phyloP scores from a whole-genome alignment of 53 echinoderm and acorn worm species.

The Luidia sarsii region DNA sequence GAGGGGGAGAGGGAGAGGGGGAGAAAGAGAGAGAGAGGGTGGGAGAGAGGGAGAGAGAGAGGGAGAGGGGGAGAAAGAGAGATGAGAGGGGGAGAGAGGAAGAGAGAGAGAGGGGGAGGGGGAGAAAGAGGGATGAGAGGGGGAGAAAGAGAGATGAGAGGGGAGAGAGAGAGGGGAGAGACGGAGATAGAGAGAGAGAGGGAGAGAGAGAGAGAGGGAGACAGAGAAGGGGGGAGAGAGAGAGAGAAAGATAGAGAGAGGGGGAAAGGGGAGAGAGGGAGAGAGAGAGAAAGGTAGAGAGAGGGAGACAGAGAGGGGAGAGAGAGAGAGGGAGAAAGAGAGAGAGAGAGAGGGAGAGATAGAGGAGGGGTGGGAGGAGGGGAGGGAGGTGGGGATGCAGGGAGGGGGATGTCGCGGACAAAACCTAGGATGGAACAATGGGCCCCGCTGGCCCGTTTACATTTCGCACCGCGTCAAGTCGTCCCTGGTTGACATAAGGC shows the following conservation, averaged over 20 bases:
- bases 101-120: constrained; percentile 18
- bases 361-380: no score
- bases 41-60: constrained; percentile 24
- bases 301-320: constrained; percentile 2
- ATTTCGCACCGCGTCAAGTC: constrained; percentile 31
- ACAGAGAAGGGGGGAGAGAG: neutral
- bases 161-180: neutral
- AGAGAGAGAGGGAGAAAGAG: neutral
- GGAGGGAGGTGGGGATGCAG: no score
- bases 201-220: neutral
- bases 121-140: neutral
- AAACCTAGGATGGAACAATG: no score
- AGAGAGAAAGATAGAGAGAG: neutral
- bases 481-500: constrained; percentile 9
- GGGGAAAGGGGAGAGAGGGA: constrained; percentile 8
- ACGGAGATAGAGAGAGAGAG: constrained; percentile 13
- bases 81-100: no score
- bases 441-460: constrained; percentile 24
- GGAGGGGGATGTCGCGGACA: no score
- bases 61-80: no score
- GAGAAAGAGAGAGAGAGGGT: neutral
- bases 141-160: neutral
- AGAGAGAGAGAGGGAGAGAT: constrained; percentile 11
- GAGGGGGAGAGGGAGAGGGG: neutral
- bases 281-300: neutral